Evolutionary conservation across 2,113 vertebrate genomes (phyloP), one percentile per base, ranked within the genome.

Genomic region (Myrmecophaga tridactyla): DNA sequence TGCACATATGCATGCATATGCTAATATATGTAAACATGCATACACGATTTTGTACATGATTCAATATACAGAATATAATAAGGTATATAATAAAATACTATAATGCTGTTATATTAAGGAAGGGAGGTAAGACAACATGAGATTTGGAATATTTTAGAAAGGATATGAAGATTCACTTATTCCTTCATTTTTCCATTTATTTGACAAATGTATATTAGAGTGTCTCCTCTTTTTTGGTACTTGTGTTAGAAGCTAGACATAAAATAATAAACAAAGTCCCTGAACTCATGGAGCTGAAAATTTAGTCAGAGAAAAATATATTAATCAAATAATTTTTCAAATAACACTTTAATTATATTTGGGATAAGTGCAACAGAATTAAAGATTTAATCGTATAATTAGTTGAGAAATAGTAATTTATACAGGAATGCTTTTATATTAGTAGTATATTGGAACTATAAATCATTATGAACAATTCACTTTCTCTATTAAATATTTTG

Each of bases 41-140:
- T 29, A 56, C 5, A 43, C 7, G 46, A 43, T 12, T 6, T 17
- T 15, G 21, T 21, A 20, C n/a, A 36, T 20, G 43, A 27, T 13
- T 14, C 56, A 58, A 23, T n/a, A 15, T 29, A 46, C 23, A 75
- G 2, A 6, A 21, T 17, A 18, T 21, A 27, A 34, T 20, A 56
- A 31, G 46, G 31, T 72, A 41, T 53, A 5, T 27, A 69, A 62
- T 58, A 20, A 13, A n/a, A 36, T 3, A 31, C 27, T 14, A 77
- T 43, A 48, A 34, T 5, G 15, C 10, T 36, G 18, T 17, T 63
- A 27, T 21, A 7, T n/a, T 51, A 39, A 67, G 27, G 29, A 95
- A 36, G 34, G 18, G 4, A 12, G 41, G 15, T 25, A 14, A 0
- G 31, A 13, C 20, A 31, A 8, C 3, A 1, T 7, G 23, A 76